Evolutionary conservation across 2,797 vertebrate genomes (phyloP), one percentile per base, ranked within the genome.

Genomic region (Pangasius mekongensis): DNA sequence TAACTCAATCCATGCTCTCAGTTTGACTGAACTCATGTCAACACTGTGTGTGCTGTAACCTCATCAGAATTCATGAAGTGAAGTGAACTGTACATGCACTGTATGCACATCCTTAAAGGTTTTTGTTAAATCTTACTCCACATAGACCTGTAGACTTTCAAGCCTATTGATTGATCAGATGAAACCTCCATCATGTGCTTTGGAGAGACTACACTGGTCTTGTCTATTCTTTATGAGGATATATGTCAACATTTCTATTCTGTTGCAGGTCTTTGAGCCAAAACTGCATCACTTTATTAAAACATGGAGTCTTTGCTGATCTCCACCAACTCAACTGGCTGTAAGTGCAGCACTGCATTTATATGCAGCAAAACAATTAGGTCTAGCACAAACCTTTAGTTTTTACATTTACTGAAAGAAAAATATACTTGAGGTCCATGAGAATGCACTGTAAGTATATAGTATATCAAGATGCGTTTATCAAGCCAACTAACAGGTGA

Each of bases 251-350:
- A 30, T 83, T 83, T 83, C 18, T 33, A 22, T 90, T 88, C 54
- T 86, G 30, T 91, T 90, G 39, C 71, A 95, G 94, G 83, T 95
- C 94, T 88, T 93, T 96, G 83, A 95, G 90, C 87, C 93, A 95
- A 80, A 95, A 95, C 89, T 91, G 89, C 89, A 94, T 95, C 73
- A 92, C 91, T 18, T 56, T 73, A 36, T 92, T 96, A 88, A 93
- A 92, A 81, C 86, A 92, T 69, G 95, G 92, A 62, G 81, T 93
- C 49, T 96, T 95, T 83, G 27, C 92, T 71, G 94, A 94, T 82
- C 93, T 95, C n/a, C 93, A 92, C 80, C 92, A 92, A 87, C 87
- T 95, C 39, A 92, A 92, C 27, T 93, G 93, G 92, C 86, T 95
- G 94, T 94, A 91, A 95, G 94, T 95, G 88, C 43, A 87, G 81